Percentiles rank a stretch among this genome's conserved stretches.
phyloP scores from a whole-genome alignment of 2,888 invertebrate species.

The Microplitis manilae region DNA sequence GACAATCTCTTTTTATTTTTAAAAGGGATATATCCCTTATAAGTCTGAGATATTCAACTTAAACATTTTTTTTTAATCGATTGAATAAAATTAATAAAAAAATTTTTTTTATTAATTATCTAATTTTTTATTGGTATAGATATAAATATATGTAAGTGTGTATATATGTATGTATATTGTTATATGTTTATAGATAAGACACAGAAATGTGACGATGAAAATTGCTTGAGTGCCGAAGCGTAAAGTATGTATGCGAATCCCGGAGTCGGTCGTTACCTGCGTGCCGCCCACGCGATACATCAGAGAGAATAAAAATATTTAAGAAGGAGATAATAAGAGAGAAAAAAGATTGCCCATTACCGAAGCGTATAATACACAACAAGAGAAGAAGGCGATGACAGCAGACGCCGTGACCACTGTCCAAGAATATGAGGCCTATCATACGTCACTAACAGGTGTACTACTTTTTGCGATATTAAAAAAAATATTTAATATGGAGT shows the following conservation, averaged over 20 bases:
- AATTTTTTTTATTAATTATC: too few species aligned
- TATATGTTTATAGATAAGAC: background rate
- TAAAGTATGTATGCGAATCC: constrained; percentile 24
- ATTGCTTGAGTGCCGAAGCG: constrained; percentile 16
- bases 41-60: too few species aligned
- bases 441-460: constrained; percentile 13
- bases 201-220: background rate
- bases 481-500: too few species aligned
- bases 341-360: constrained; percentile 33
- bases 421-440: constrained; percentile 12
- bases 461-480: background rate
- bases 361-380: constrained; percentile 38
- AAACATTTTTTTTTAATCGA: too few species aligned
- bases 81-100: too few species aligned
- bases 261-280: constrained; percentile 42
- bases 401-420: constrained; percentile 40
- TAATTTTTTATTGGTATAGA: too few species aligned
- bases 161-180: background rate
- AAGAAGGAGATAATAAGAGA: background rate
- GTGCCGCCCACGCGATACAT: constrained; percentile 45
- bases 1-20: constrained; percentile 51
- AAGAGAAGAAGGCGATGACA: constrained; percentile 43
- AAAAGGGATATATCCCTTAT: too few species aligned
- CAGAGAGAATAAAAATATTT: constrained; percentile 23
- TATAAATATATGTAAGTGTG: too few species aligned